Evolutionary conservation across 2,113 vertebrate species (phyloP).

Genomic region (Mionectes macconnelli): DNA sequence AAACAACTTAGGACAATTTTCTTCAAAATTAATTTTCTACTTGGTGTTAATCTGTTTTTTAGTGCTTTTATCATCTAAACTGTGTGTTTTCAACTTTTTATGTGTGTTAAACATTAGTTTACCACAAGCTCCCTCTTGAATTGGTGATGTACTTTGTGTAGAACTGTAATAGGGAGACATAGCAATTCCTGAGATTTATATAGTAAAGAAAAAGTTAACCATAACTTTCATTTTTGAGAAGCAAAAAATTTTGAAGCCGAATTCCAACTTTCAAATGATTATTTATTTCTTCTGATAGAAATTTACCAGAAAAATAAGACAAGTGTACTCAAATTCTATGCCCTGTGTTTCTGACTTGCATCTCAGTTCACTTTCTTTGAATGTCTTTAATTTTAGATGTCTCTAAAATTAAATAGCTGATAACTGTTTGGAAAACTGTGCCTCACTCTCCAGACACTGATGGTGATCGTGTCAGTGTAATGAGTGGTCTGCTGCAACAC

Average conservation of each 20-base stretch:
- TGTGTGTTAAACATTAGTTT: not conserved
- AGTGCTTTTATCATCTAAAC: not conserved
- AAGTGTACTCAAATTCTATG: not conserved
- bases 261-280: not conserved
- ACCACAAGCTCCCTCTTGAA: not conserved
- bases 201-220: not conserved
- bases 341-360: not conserved
- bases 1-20: not conserved
- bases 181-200: not conserved
- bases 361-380: not conserved
- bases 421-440: not conserved
- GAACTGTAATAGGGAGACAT: not conserved
- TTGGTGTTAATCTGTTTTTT: not conserved
- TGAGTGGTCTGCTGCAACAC: not conserved
- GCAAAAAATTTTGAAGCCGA: not conserved
- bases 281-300: not conserved
- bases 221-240: not conserved
- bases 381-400: not conserved
- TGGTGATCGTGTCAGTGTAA: not conserved
- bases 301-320: not conserved
- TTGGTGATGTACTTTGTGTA: not conserved
- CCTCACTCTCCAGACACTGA: not conserved
- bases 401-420: not conserved
- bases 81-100: not conserved
- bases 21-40: not conserved